phyloP scores from a whole-genome alignment of 1,140 invertebrate genomes.

The Drosophila setifemur region DNA sequence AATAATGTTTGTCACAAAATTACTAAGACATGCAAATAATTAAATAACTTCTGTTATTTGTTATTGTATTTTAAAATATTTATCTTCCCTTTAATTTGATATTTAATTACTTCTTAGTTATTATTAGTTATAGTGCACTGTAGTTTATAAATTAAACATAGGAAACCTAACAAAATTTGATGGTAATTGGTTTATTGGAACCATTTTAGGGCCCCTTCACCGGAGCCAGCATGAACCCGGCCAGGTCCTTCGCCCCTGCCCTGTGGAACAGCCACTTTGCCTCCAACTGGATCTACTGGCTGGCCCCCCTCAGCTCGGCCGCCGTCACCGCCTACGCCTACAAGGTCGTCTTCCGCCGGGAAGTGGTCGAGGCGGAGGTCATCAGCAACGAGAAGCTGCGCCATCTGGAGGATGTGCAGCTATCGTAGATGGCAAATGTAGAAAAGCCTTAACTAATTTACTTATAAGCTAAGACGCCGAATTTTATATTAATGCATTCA shows the following conservation, averaged over 20 bases:
- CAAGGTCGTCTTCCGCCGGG: conserved; percentile 84
- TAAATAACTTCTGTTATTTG: too few species aligned
- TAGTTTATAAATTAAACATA: too few species aligned
- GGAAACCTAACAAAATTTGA: background rate
- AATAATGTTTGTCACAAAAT: too few species aligned
- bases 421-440: conserved; percentile 60
- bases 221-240: conserved; percentile 92
- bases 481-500: conserved; percentile 51
- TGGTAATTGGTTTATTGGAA: background rate
- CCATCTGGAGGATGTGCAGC: conserved; percentile 69
- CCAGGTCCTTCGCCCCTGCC: conserved; percentile 90
- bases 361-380: conserved; percentile 63
- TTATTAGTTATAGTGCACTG: too few species aligned
- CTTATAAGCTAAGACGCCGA: conserved; percentile 53
- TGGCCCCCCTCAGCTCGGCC: conserved; percentile 86
- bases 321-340: conserved; percentile 85
- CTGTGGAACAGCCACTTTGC: conserved; percentile 87
- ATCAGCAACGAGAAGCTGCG: conserved; percentile 59
- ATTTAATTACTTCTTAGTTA: too few species aligned
- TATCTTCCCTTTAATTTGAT: too few species aligned
- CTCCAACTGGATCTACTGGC: conserved; percentile 91
- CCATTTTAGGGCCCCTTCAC: conserved; percentile 86
- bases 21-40: too few species aligned
- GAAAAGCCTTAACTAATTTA: conserved; percentile 56
- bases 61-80: too few species aligned